These are phyloP conservation scores for Caenorhabditis drosophilae DNA, from an alignment of 2,888 invertebrate genomes.

Conservation along the genomic window DNA sequence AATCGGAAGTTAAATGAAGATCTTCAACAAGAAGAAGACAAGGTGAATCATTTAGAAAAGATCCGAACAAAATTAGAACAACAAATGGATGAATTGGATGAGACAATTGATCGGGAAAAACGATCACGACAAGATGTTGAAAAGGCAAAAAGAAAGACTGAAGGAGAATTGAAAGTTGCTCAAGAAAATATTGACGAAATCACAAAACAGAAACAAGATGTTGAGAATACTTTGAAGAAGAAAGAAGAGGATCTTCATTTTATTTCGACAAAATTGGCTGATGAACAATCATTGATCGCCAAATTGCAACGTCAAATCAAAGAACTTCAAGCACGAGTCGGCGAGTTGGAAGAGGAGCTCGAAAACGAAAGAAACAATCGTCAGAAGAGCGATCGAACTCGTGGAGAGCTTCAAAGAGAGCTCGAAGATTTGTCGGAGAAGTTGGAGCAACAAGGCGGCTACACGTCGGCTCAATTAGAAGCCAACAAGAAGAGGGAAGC, in stretches of 20 bases:
- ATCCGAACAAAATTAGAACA: slow-evolving; percentile 68
- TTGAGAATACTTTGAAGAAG: slow-evolving; percentile 58
- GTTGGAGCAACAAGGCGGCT: slow-evolving; percentile 98
- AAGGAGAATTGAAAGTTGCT: slow-evolving; percentile 96
- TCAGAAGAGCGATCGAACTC: slow-evolving; percentile 86
- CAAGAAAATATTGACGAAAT: slow-evolving; percentile 96
- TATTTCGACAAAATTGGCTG: slow-evolving; percentile 93
- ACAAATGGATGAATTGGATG: slow-evolving; percentile 78
- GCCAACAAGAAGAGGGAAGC: slow-evolving; percentile 99
- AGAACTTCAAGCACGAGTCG: slow-evolving; percentile 74
- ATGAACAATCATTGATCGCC: slow-evolving; percentile 95
- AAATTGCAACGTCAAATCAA: slow-evolving; percentile 69
- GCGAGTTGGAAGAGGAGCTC: slow-evolving; percentile 98
- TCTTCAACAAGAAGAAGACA: slow-evolving; percentile 68
- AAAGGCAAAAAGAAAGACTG: slow-evolving; percentile 82
- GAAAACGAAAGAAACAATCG: slow-evolving; percentile 80
- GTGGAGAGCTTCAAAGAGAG: slow-evolving; percentile 86
- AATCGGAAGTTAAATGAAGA: slow-evolving; percentile 69
- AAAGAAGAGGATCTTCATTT: slow-evolving; percentile 98
- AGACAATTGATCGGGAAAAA: slow-evolving; percentile 98
- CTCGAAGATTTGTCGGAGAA: slow-evolving; percentile 86
- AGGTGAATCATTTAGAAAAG: slow-evolving; percentile 69
- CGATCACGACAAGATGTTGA: slow-evolving; percentile 96
- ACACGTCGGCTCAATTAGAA: slow-evolving; percentile 89
- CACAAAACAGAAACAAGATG: slow-evolving; percentile 89